These are phyloP conservation scores for Drepana arcuata DNA, from an alignment of 1,140 invertebrate species.

Conservation along the genomic window DNA sequence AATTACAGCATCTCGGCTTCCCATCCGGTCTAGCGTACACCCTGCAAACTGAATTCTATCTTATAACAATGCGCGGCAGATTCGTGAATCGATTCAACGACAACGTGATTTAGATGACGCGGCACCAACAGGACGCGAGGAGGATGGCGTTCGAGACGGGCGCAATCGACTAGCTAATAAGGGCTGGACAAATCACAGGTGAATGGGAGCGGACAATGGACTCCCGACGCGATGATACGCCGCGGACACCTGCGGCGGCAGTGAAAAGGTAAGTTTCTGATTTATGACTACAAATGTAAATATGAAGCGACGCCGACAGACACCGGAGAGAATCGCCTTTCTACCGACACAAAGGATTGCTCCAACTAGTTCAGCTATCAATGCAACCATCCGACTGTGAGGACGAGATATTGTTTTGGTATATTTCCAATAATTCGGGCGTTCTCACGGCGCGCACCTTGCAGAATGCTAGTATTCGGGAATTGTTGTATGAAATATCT, in stretches of 20 bases:
- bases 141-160: background rate
- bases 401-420: slow-evolving; percentile 26
- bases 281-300: slow-evolving; percentile 30
- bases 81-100: no score
- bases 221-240: slow-evolving; percentile 16
- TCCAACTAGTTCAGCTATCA: slow-evolving; percentile 33
- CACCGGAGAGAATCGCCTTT: slow-evolving; percentile 43
- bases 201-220: slow-evolving; percentile 21
- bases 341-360: slow-evolving; percentile 32
- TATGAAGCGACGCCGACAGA: slow-evolving; percentile 13
- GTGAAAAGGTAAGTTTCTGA: slow-evolving; percentile 28
- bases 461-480: no score
- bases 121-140: slow-evolving; percentile 12
- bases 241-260: slow-evolving; percentile 33
- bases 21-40: slow-evolving; percentile 32
- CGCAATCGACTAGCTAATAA: slow-evolving; percentile 21
- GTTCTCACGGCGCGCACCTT: no score
- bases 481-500: slow-evolving; percentile 27
- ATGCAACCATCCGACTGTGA: slow-evolving; percentile 28
- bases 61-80: slow-evolving; percentile 1
- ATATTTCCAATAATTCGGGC: no score
- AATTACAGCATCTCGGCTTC: slow-evolving; percentile 58
- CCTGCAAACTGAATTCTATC: background rate
- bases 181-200: slow-evolving; percentile 29
- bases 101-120: slow-evolving; percentile 19